Base-by-base conservation (phyloP, 2,888 invertebrate species). In the Tinea semifulvella region DNA sequence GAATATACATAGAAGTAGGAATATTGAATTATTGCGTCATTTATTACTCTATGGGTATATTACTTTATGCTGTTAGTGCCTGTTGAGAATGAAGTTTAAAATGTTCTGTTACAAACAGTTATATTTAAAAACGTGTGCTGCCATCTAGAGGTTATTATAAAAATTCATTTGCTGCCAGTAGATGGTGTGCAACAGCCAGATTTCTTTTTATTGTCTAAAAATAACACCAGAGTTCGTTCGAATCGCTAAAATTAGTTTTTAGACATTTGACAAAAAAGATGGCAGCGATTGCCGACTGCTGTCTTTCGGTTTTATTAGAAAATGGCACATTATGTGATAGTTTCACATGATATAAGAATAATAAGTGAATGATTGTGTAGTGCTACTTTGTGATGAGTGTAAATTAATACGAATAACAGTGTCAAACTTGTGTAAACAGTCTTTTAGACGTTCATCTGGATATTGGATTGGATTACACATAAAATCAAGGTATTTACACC, bases 231-330 rank as follows among this genome's bases (percentile, higher is more conserved):
- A 80, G 80, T 80, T 79, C 80, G 79, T 80, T 69, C 65, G 60
- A 65, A 71, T 71, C 77, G 72, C 73, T 80, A 80, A 75, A 75
- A 70, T 77, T 80, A 79, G 80, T 76, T 72, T 71, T 75, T 71
- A 79, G 76, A 76, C 74, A 76, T 80, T 79, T 80, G 80, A 79
- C 77, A 79, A 77, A 79, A 80, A 80, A 80, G 79, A 80, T 80
- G 80, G 80, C 79, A 79, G 77, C 77, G 77, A 70, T 62, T 64
- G 79, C 72, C 70, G 77, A 72, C 71, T 69, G 73, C 75, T 69
- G 79, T 74, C 68, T 70, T 66, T 73, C 70, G 74, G 65, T 60
- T 70, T 69, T 75, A 70, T 68, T 74, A 74, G 70, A 80, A 76
- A 80, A 80, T 80, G 80, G 71, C 75, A 77, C 70, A 74, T 69